phyloP scores from a whole-genome alignment of 2,797 vertebrate species.

The Hirundo rustica region DNA sequence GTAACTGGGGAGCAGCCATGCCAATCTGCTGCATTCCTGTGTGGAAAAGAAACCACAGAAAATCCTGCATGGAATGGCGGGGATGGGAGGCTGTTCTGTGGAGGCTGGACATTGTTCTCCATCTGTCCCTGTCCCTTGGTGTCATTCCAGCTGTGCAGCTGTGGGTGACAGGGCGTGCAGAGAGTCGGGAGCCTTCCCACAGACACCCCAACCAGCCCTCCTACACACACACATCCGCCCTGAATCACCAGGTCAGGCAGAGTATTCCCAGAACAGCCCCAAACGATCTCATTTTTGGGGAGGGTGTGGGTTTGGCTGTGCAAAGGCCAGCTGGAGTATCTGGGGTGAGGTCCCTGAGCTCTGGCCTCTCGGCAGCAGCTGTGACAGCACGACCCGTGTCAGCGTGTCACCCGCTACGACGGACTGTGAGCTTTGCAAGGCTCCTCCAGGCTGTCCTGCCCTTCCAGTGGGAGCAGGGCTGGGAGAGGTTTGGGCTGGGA shows the following conservation, averaged over 20 bases:
- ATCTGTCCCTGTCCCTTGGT: neutral
- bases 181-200: neutral
- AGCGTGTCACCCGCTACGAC: fast-evolving
- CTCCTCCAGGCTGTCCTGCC: neutral
- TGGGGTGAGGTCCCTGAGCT: neutral
- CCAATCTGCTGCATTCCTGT: neutral
- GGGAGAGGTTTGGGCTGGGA: neutral
- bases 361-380: neutral
- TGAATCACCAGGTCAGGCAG: neutral
- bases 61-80: neutral
- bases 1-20: neutral
- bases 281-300: neutral
- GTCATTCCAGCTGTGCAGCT: neutral
- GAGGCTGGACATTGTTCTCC: neutral
- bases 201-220: neutral
- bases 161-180: neutral
- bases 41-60: neutral
- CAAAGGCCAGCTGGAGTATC: neutral
- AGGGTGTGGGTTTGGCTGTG: neutral
- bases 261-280: neutral
- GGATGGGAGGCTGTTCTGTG: neutral
- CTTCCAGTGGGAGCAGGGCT: neutral
- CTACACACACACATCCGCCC: neutral
- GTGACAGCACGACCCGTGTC: neutral
- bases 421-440: neutral